Evolutionary conservation across 2,797 vertebrate species (phyloP), one percentile per base, ranked within the genome.

Genomic region (Poecilia velifera): DNA sequence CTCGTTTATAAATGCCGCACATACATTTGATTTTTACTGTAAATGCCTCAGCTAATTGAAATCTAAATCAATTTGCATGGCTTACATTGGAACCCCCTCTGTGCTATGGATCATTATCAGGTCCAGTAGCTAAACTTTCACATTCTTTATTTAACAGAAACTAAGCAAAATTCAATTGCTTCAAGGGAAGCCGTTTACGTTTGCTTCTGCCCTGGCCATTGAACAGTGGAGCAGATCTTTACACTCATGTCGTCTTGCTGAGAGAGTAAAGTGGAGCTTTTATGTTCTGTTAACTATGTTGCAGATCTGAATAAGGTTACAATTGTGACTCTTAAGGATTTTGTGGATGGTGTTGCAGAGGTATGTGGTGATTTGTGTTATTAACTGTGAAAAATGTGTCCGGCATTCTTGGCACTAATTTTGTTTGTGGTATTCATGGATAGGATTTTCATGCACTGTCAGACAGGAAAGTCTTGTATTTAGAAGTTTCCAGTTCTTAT

Each of bases 11-110:
- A 71, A 89, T 82, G 84, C 76, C 77, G 79, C 80, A 84, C 82
- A 86, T 84, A 82, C 76, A 84, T 90, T 89, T 88, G 76, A 72
- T 77, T 83, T 59, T 66, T 25, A 14, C 46, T 89, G 84, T 89
- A 88, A 73, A 89, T 89, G 86, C 80, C 79, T 78, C 82, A 74
- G 80, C 81, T 82, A 71, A 78, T 77, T 71, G 78, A 53, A 84
- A 85, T 87, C 84, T 82, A 72, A 64, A 84, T 79, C 79, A 79
- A 90, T 89, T 89, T 90, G 84, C 87, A 88, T 82, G 82, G 79
- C 76, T 0, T 51, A 36, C 82, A 73, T 66, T 16, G 71, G 3
- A 41, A 78, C 47, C 81, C 84, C 82, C 80, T 76, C 84, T 79
- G 83, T 64, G 76, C 80, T 84, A 88, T 90, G 83, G 89, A 92